phyloP scores from a whole-genome alignment of 2,797 vertebrate species.

The Cacajao melanocephalus region DNA sequence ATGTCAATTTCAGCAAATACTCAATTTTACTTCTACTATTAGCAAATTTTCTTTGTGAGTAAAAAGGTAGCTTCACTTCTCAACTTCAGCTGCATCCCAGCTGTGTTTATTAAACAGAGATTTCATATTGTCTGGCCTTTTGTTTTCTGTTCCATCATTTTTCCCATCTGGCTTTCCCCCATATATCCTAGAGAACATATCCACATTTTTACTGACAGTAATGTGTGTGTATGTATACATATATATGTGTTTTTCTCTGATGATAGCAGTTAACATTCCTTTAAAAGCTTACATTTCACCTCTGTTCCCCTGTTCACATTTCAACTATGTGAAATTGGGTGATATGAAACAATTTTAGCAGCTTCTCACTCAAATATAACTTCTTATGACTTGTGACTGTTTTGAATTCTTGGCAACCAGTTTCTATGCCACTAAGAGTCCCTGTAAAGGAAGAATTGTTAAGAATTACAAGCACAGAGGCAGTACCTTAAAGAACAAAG shows the following conservation, averaged over 20 bases:
- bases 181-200: conserved; percentile 51
- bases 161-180: conserved; percentile 63
- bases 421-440: conserved; percentile 57
- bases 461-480: conserved; percentile 67
- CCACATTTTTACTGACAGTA: conserved; percentile 73
- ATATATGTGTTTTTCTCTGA: conserved; percentile 59
- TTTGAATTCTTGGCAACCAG: conserved; percentile 74
- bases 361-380: conserved; percentile 73
- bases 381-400: conserved; percentile 64
- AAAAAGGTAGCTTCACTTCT: conserved; percentile 68
- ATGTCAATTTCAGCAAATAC: conserved; percentile 63
- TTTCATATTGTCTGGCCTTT: conserved; percentile 73
- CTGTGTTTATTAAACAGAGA: conserved; percentile 79
- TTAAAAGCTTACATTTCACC: conserved; percentile 75
- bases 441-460: conserved; percentile 60
- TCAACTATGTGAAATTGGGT: conserved; percentile 76
- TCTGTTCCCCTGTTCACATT: conserved; percentile 72
- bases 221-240: background rate
- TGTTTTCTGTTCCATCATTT: conserved; percentile 68
- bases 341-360: conserved; percentile 78
- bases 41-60: conserved; percentile 67
- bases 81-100: conserved; percentile 77
- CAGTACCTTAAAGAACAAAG: conserved; percentile 66
- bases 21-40: conserved; percentile 70
- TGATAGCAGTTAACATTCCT: conserved; percentile 79